Conservation (phyloP, 2,888 invertebrate species). For the Trypoxylon attenuatum region DNA sequence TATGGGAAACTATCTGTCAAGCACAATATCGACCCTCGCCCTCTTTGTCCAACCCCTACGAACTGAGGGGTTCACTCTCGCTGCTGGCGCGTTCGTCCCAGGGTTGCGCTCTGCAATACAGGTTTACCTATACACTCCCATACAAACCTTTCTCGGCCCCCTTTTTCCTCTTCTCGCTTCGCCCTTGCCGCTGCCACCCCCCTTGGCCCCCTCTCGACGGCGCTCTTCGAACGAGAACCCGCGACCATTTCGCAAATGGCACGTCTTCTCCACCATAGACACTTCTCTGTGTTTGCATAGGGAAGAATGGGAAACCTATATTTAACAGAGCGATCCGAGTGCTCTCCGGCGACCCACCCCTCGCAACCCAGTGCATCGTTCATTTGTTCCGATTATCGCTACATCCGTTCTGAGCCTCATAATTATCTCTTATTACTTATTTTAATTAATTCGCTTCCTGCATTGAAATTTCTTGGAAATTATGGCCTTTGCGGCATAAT, state of each 20-base stretch:
- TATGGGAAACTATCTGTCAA: conserved; percentile 75
- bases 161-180: conserved; percentile 33
- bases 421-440: no score
- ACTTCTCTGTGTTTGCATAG: conserved; percentile 32
- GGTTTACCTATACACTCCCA: conserved; percentile 49
- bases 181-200: no score
- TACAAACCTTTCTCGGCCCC: conserved; percentile 47
- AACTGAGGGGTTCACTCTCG: conserved; percentile 60
- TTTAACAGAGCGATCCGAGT: conserved; percentile 19
- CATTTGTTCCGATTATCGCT: no score
- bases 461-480: no score
- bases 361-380: neutral
- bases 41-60: conserved; percentile 68
- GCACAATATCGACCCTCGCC: conserved; percentile 74
- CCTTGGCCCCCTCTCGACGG: conserved; percentile 24
- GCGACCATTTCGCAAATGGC: conserved; percentile 55
- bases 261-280: conserved; percentile 40
- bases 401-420: no score
- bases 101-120: conserved; percentile 50
- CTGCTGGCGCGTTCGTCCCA: conserved; percentile 49
- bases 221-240: no score
- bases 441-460: no score
- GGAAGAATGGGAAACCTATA: conserved; percentile 27
- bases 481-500: no score
- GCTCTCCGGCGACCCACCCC: no score